Evolutionary conservation across 2,888 invertebrate genomes (phyloP), one percentile per base, ranked within the genome.

Genomic region (Leptinotarsa peninsularis): DNA sequence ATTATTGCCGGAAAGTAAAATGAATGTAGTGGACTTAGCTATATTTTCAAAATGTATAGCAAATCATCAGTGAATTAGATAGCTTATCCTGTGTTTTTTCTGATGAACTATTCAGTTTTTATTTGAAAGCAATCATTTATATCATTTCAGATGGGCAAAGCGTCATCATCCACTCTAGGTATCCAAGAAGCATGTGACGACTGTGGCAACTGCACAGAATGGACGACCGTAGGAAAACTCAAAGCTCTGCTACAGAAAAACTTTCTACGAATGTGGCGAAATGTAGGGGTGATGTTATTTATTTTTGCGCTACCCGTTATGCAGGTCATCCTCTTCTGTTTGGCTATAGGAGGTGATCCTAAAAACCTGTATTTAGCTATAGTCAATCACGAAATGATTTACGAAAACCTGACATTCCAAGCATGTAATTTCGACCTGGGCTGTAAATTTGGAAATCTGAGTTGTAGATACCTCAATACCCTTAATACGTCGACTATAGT

Each of bases 261-360:
- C 89, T 96, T 96, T 90, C 89, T 96, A 69, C 91, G 95, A 50
- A 96, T 96, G 95, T 96, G 96, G 96, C 91, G 96, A 68, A 96
- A 96, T 88, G 95, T 96, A 77, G 96, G 96, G 63, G 95, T 97
- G 78, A 95, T 98, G 94, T 90, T 97, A 85, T 98, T 98, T 89
- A 96, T 97, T 85, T 97, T 97, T 88, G 95, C 96, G 52, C 89
- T 97, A 83, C 97, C 97, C n/a, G 95, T 85, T 23, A 94, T 97
- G 93, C 96, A 97, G 90, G 96, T 97, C 77, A 95, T 97, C 74
- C 92, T 98, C 75, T 97, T 97, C 91, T 97, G 97, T 87, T 89
- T 97, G 87, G 97, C 97, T 75, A 97, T 96, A 80, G 96, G 96
- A 68, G 91, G 96, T 43, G 96, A 96, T 87, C 96, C 96, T 0